phyloP scores from a whole-genome alignment of 2,113 vertebrate genomes.

The Labrus mixtus region DNA sequence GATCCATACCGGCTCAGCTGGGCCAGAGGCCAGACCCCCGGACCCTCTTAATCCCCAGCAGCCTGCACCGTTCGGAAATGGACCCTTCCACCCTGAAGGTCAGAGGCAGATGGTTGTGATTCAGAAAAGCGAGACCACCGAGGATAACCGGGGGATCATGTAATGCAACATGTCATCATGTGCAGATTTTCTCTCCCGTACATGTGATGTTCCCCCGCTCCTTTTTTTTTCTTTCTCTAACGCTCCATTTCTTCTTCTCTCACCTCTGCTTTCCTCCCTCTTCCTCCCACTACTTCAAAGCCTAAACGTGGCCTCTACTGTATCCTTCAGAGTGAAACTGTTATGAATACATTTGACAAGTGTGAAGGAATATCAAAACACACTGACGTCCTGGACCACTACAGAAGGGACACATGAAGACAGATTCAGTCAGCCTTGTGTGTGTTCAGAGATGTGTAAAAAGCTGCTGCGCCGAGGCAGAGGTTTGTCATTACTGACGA shows the following conservation, averaged over 20 bases:
- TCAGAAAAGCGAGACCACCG: slow-evolving; percentile 63
- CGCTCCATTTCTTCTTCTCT: slow-evolving; percentile 12
- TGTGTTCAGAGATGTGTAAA: slow-evolving; percentile 55
- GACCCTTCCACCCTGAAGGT: slow-evolving; percentile 70
- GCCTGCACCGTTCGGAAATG: slow-evolving; percentile 42
- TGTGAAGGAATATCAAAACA: slow-evolving; percentile 59
- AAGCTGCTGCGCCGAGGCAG: slow-evolving; percentile 42
- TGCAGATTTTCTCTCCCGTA: slow-evolving; percentile 34
- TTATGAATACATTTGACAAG: slow-evolving; percentile 60
- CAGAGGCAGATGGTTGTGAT: slow-evolving; percentile 69
- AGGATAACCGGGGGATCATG: slow-evolving; percentile 59
- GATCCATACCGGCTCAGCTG: slow-evolving; percentile 53
- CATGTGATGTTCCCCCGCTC: slow-evolving; percentile 14
- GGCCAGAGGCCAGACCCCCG: slow-evolving; percentile 56
- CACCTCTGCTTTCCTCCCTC: slow-evolving; percentile 18
- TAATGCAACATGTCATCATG: slow-evolving; percentile 71
- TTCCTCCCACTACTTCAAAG: slow-evolving; percentile 48
- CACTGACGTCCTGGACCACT: slow-evolving; percentile 51
- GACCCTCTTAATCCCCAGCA: slow-evolving; percentile 58
- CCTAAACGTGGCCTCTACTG: slow-evolving; percentile 26
- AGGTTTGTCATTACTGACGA: slow-evolving; percentile 74
- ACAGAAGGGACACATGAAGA: slow-evolving; percentile 45
- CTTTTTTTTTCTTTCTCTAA: background rate
- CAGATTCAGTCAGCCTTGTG: slow-evolving; percentile 27
- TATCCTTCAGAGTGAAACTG: slow-evolving; percentile 41